Evolutionary conservation across 2,888 invertebrate genomes (phyloP).

Genomic region (Magallana nippona): DNA sequence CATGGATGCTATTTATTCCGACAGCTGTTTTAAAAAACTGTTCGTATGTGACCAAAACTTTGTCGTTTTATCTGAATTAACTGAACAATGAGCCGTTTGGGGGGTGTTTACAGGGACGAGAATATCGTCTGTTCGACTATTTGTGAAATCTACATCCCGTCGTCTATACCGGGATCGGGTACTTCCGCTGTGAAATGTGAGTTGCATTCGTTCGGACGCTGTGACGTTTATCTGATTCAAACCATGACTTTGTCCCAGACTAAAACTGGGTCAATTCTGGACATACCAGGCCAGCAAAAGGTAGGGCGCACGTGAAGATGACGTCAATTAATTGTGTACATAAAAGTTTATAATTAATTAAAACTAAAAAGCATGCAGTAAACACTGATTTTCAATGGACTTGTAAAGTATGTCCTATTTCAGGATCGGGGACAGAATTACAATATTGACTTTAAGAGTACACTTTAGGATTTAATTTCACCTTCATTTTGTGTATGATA

Average conservation of each 20-base stretch:
- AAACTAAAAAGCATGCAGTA: too few species aligned
- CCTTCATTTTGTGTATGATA: too few species aligned
- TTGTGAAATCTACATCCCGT: constrained; percentile 14
- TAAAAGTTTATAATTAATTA: too few species aligned
- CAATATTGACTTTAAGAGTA: too few species aligned
- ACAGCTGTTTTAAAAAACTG: too few species aligned
- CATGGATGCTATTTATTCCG: too few species aligned
- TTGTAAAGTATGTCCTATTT: too few species aligned
- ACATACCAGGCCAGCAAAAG: constrained; percentile 10
- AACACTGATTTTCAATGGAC: too few species aligned
- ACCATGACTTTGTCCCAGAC: not conserved
- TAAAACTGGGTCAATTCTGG: not conserved
- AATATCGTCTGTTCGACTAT: constrained; percentile 16
- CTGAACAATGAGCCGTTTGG: not conserved
- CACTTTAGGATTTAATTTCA: too few species aligned
- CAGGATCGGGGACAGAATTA: too few species aligned
- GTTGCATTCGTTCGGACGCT: constrained; percentile 20
- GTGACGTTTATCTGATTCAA: constrained; percentile 8
- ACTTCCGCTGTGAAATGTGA: not conserved
- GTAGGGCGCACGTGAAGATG: not conserved
- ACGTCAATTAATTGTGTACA: too few species aligned
- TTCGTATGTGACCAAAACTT: too few species aligned
- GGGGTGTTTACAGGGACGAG: not conserved
- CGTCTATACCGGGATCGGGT: not conserved
- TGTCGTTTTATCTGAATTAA: not conserved